Base-by-base conservation (phyloP, 2,113 vertebrate species). In the Lophura nycthemera region DNA sequence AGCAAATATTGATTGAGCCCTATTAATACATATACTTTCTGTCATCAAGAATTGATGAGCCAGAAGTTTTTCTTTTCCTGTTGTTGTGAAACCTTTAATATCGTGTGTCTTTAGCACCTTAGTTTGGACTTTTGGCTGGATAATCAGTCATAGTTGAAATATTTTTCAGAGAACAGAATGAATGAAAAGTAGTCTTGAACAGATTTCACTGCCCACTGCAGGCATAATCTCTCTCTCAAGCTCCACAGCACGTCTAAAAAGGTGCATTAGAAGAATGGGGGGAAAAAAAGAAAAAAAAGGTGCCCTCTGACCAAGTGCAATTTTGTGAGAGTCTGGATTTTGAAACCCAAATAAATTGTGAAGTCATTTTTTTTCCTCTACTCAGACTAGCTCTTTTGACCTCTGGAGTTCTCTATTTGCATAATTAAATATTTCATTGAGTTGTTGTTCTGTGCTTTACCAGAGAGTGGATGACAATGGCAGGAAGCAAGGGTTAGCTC, bases 261-360 rank as follows among this genome's bases (percentile, higher is more conserved):
- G 27, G 27, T 47, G 3, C 2, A 0, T 72, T 57, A 84, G 30
- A 21, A 72, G 59, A 83, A 48, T 14, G 52, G 14, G 71, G 60
- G 71, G 63, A 25, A 70, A 2, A 2, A 30, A 13, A 12, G 71
- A 60, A 2, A 2, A 30, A 9, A n/a, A 12, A 0, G 0, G 12
- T 92, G 50, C 64, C 60, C 18, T 3, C 1, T 76, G 52, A 20
- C 20, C 8, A 3, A 6, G 13, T 47, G 48, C 25, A 29, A 40
- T 91, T 88, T 67, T 80, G 50, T 64, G 45, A 90, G 63, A 8
- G 0, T 0, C 18, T 66, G 66, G 36, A 76, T 29, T 19, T 24
- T 63, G 8, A 9, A 91, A 75, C 6, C 21, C 43, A 32, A 21
- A 4, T 30, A 13, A 1, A 4, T 60, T 77, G 16, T 47, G 38